Percentiles rank a stretch among this genome's conserved stretches.
Evolutionary conservation across 2,888 invertebrate genomes (phyloP).

Genomic region (Cephalotes varians): DNA sequence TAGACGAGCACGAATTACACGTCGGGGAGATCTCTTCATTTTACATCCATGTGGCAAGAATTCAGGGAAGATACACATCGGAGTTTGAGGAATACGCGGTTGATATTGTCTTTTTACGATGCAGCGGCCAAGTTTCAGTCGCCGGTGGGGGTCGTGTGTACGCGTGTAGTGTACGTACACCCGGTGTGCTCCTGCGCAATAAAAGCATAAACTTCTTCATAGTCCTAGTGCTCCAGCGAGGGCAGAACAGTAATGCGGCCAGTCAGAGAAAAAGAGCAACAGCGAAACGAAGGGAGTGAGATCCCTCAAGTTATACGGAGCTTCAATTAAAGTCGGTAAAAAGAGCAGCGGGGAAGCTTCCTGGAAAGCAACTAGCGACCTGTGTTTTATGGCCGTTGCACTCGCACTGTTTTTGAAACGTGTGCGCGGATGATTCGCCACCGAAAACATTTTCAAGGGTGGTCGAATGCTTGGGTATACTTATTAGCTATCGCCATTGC

Average conservation of each 20-base stretch:
- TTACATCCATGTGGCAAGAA: constrained; percentile 4
- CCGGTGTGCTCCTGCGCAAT: constrained; percentile 72
- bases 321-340: constrained; percentile 81
- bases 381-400: constrained; percentile 69
- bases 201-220: constrained; percentile 80
- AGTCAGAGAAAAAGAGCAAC: constrained; percentile 38
- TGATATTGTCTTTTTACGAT: constrained; percentile 73
- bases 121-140: constrained; percentile 11
- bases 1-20: background rate
- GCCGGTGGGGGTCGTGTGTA: constrained; percentile 15
- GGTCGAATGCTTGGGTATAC: background rate
- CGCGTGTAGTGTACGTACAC: constrained; percentile 36
- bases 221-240: constrained; percentile 72
- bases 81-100: constrained; percentile 60
- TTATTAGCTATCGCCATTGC: constrained; percentile 6
- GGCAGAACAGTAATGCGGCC: constrained; percentile 60
- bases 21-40: constrained; percentile 9
- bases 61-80: constrained; percentile 48
- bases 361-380: constrained; percentile 73
- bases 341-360: constrained; percentile 73
- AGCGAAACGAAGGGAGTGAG: constrained; percentile 63
- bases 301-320: constrained; percentile 77
- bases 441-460: constrained; percentile 29
- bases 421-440: constrained; percentile 27
- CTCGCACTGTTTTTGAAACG: constrained; percentile 58